Percentiles rank a stretch among this genome's conserved stretches.
Evolutionary conservation across 2,797 vertebrate species (phyloP).

Genomic region (Malurus leucopterus): DNA sequence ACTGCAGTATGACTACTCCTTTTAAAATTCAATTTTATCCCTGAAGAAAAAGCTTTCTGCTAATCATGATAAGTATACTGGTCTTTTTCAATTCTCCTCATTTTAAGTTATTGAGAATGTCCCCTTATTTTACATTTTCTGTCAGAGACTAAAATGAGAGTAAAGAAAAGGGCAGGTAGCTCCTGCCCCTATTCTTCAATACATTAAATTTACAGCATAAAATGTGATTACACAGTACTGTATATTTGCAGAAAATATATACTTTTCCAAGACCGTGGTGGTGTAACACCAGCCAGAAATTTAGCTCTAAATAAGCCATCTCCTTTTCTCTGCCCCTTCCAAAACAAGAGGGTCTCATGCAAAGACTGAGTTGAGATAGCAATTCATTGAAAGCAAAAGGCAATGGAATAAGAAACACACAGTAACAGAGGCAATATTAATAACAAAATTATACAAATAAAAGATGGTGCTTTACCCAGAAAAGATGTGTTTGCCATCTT

Average conservation of each 20-base stretch:
- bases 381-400: not conserved
- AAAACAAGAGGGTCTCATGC: not conserved
- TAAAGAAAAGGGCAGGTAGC: not conserved
- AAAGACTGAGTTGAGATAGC: not conserved
- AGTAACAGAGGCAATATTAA: not conserved
- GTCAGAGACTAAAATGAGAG: not conserved
- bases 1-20: not conserved
- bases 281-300: not conserved
- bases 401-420: not conserved
- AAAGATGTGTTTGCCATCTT: not conserved
- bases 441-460: not conserved
- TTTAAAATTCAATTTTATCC: not conserved
- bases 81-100: not conserved
- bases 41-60: not conserved
- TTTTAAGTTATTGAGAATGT: not conserved
- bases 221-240: not conserved
- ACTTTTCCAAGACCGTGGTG: not conserved
- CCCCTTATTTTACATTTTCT: not conserved
- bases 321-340: accelerated
- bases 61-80: not conserved
- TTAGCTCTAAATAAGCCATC: not conserved
- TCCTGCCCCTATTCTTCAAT: not conserved
- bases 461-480: not conserved
- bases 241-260: not conserved
- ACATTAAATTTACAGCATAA: not conserved